Evolutionary conservation across 2,888 invertebrate species (phyloP).

Genomic region (Parochlus steinenii): DNA sequence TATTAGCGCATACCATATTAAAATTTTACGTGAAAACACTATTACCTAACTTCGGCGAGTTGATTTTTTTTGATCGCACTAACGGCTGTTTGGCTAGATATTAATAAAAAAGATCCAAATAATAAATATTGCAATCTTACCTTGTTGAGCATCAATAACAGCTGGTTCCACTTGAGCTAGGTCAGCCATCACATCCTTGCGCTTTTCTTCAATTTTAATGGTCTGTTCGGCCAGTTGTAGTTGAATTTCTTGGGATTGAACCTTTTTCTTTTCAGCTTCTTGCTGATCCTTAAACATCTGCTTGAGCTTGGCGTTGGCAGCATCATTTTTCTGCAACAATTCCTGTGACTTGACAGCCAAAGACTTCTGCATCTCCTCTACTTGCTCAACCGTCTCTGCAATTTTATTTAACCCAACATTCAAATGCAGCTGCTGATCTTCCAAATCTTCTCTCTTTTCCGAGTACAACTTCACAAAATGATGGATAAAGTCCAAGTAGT

Average conservation of each 20-base stretch:
- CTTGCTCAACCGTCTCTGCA: slow-evolving; percentile 97
- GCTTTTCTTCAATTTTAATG: slow-evolving; percentile 82
- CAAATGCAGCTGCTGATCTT: slow-evolving; percentile 96
- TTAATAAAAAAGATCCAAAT: not conserved
- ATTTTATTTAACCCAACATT: slow-evolving; percentile 98
- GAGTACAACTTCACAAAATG: slow-evolving; percentile 96
- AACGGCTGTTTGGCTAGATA: slow-evolving; percentile 46
- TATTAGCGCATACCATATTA: no score
- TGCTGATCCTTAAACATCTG: slow-evolving; percentile 99
- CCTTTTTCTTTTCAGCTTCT: slow-evolving; percentile 97
- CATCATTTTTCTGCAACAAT: slow-evolving; percentile 92
- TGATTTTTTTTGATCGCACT: slow-evolving; percentile 94
- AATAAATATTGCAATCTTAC: slow-evolving; percentile 35
- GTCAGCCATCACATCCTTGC: slow-evolving; percentile 88
- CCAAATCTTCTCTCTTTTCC: slow-evolving; percentile 94
- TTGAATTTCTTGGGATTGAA: slow-evolving; percentile 94
- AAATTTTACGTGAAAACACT: no score
- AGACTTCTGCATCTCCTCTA: slow-evolving; percentile 98
- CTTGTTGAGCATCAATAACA: slow-evolving; percentile 95
- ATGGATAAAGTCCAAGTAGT: slow-evolving; percentile 97
- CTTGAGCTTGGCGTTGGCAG: slow-evolving; percentile 95
- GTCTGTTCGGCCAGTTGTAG: slow-evolving; percentile 72
- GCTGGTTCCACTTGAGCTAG: slow-evolving; percentile 97
- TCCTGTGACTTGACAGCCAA: slow-evolving; percentile 91
- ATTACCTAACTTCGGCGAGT: slow-evolving; percentile 84